Percentiles rank a stretch among this genome's conserved stretches.
Evolutionary conservation across 2,797 vertebrate genomes (phyloP).

Genomic region (Cryptoprocta ferox): DNA sequence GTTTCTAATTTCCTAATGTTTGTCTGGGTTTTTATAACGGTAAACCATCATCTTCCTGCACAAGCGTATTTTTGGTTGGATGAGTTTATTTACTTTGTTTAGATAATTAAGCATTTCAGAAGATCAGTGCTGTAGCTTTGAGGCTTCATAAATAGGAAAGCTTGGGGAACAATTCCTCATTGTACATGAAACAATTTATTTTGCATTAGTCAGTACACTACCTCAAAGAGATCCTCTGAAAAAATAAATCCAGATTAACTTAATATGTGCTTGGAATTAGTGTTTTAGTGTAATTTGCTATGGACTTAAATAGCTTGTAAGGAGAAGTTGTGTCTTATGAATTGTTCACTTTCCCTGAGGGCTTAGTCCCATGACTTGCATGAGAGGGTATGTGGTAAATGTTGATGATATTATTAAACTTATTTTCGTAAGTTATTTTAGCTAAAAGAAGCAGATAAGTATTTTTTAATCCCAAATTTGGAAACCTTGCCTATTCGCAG

Average conservation of each 20-base stretch:
- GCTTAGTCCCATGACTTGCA: background rate
- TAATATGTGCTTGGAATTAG: conserved; percentile 51
- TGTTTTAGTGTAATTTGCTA: conserved; percentile 44
- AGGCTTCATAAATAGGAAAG: conserved; percentile 58
- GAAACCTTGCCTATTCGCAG: background rate
- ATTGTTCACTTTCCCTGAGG: background rate
- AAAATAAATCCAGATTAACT: conserved; percentile 58
- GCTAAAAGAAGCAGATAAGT: background rate
- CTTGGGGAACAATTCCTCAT: conserved; percentile 49
- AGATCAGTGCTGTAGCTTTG: conserved; percentile 33
- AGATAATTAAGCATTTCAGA: conserved; percentile 68
- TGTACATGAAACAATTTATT: conserved; percentile 59
- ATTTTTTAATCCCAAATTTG: background rate
- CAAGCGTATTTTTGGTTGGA: conserved; percentile 51
- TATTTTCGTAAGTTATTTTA: background rate
- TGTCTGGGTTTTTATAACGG: conserved; percentile 42
- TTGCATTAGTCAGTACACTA: conserved; percentile 54
- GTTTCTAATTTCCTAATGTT: conserved; percentile 57
- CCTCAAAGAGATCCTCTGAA: conserved; percentile 51
- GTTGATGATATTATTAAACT: background rate
- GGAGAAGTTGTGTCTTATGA: background rate
- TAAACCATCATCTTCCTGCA: conserved; percentile 44
- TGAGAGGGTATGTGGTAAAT: background rate
- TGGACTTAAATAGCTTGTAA: conserved; percentile 24
- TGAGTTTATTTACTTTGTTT: conserved; percentile 67